These are phyloP conservation scores for Goniozus legneri DNA, from an alignment of 1,140 invertebrate species.

Conservation along the genomic window DNA sequence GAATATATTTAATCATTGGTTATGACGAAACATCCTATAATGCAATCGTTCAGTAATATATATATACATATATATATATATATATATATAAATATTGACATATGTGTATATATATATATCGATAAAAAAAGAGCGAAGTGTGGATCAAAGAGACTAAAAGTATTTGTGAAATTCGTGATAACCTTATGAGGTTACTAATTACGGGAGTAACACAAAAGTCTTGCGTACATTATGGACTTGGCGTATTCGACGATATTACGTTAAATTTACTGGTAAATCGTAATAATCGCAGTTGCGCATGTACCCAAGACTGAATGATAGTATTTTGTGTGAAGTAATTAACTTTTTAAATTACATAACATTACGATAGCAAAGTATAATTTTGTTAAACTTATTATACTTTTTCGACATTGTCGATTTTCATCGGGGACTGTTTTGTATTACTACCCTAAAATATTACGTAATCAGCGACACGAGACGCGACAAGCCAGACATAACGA, in stretches of 20 bases:
- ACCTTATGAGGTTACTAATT: too few species aligned
- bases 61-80: not conserved
- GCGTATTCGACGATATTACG: too few species aligned
- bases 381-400: slow-evolving; percentile 47
- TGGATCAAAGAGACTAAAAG: too few species aligned
- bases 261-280: too few species aligned
- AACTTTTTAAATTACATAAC: slow-evolving; percentile 42
- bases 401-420: slow-evolving; percentile 47
- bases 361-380: slow-evolving; percentile 37
- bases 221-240: too few species aligned
- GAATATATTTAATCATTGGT: too few species aligned
- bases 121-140: too few species aligned
- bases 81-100: not conserved
- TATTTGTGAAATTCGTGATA: too few species aligned
- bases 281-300: too few species aligned
- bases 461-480: slow-evolving; percentile 40
- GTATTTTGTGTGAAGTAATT: slow-evolving; percentile 49
- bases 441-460: slow-evolving; percentile 46
- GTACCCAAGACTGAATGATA: slow-evolving; percentile 37
- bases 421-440: slow-evolving; percentile 54
- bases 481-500: slow-evolving; percentile 14
- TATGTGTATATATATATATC: not conserved
- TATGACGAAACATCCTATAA: too few species aligned
- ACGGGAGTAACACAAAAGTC: too few species aligned
- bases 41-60: not conserved